Percentiles rank a stretch among this genome's conserved stretches.
These are phyloP conservation scores for Epinotia bilunana DNA, from an alignment of 2,888 invertebrate genomes.

Conservation along the genomic window DNA sequence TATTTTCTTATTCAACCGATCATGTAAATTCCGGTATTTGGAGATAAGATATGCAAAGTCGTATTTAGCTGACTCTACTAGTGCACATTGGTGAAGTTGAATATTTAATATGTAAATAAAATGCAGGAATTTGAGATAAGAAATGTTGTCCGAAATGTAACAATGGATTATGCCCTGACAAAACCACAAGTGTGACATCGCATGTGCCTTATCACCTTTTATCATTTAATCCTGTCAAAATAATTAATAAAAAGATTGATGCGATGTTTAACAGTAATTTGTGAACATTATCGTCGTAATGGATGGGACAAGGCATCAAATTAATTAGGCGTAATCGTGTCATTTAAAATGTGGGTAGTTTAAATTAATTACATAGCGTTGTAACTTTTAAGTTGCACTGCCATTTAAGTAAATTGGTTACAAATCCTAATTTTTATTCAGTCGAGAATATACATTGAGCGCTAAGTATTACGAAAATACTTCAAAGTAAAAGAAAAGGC, in stretches of 20 bases:
- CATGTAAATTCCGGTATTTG: no score
- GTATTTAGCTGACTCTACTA: no score
- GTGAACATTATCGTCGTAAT: constrained; percentile 59
- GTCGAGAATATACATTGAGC: no score
- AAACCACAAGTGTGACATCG: constrained; percentile 45
- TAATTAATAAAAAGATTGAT: constrained; percentile 67
- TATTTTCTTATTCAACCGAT: no score
- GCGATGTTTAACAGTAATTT: constrained; percentile 65
- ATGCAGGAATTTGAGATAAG: not conserved
- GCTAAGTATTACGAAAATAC: no score
- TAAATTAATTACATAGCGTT: constrained; percentile 22
- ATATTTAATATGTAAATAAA: not conserved
- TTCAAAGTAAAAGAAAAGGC: no score
- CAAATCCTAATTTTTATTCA: no score
- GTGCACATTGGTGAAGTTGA: no score
- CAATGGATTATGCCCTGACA: constrained; percentile 25
- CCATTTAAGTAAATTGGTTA: not conserved
- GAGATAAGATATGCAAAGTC: no score
- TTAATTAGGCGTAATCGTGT: constrained; percentile 49
- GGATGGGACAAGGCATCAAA: constrained; percentile 54
- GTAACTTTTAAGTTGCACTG: not conserved
- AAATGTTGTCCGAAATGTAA: not conserved
- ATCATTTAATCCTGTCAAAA: constrained; percentile 61
- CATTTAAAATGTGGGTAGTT: constrained; percentile 41
- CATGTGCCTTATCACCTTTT: constrained; percentile 60